These are phyloP conservation scores for Melieria crassipennis DNA, from an alignment of 2,888 invertebrate species.

Conservation along the genomic window DNA sequence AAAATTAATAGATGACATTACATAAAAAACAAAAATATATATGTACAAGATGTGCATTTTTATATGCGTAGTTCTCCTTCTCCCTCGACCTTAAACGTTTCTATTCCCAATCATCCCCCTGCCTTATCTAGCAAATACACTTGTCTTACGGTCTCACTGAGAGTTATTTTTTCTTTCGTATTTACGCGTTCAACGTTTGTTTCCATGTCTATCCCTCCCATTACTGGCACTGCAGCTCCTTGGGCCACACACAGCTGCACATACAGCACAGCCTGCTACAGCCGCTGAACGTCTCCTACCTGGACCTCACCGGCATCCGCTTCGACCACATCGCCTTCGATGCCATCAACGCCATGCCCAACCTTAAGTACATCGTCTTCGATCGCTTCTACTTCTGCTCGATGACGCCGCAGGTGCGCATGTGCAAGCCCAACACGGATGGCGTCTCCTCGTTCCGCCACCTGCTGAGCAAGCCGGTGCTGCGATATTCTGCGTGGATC, in stretches of 20 bases:
- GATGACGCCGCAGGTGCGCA: conserved; percentile 69
- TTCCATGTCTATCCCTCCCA: conserved; percentile 17
- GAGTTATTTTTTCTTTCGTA: neutral
- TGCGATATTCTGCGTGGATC: conserved; percentile 72
- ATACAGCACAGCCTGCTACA: conserved; percentile 53
- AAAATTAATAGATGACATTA: neutral
- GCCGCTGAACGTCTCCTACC: conserved; percentile 59
- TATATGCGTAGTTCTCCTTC: neutral
- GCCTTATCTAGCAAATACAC: neutral
- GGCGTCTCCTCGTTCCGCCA: conserved; percentile 73
- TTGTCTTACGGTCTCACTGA: too few relatives aligned
- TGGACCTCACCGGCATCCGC: conserved; percentile 68
- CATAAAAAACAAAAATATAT: neutral
- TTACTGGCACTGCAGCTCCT: conserved; percentile 53
- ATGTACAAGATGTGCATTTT: neutral
- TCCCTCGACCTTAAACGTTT: neutral
- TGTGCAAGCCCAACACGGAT: conserved; percentile 72
- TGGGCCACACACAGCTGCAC: conserved; percentile 63
- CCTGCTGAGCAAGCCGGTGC: conserved; percentile 69
- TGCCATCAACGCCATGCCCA: conserved; percentile 66
- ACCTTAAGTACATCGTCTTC: conserved; percentile 70
- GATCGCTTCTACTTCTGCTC: conserved; percentile 73
- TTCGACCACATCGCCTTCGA: conserved; percentile 68
- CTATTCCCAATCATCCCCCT: neutral
- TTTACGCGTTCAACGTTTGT: conserved; percentile 10